These are phyloP conservation scores for Diadromus collaris DNA, from an alignment of 2,888 invertebrate species.

Conservation along the genomic window DNA sequence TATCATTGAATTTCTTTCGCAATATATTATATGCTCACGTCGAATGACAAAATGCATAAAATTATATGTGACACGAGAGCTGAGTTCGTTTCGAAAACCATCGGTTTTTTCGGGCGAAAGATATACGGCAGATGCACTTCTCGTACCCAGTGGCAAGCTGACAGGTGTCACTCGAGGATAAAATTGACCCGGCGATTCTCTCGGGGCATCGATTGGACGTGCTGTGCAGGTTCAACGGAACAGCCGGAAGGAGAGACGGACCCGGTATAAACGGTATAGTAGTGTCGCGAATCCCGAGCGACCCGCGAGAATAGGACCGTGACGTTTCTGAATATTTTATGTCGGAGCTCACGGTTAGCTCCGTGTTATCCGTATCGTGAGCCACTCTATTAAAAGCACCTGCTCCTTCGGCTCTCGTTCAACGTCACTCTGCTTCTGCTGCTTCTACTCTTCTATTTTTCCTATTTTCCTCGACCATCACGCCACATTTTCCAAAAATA, in stretches of 20 bases:
- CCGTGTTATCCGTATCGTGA: conserved; percentile 60
- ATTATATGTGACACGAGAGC: too few species aligned
- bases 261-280: conserved; percentile 49
- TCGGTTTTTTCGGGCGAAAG: background rate
- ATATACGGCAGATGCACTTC: background rate
- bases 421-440: conserved; percentile 49
- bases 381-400: conserved; percentile 63
- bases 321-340: conserved; percentile 68
- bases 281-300: conserved; percentile 38
- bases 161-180: conserved; percentile 65
- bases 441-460: conserved; percentile 17
- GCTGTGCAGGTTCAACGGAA: conserved; percentile 58
- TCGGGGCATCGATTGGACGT: conserved; percentile 21
- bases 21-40: too few species aligned
- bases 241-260: conserved; percentile 59
- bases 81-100: background rate
- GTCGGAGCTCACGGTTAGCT: conserved; percentile 41
- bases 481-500: too few species aligned
- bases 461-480: background rate
- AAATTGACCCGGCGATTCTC: conserved; percentile 61
- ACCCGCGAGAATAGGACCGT: conserved; percentile 65
- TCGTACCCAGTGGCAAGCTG: conserved; percentile 49
- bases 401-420: conserved; percentile 49
- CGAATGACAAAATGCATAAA: background rate
- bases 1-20: too few species aligned